Evolutionary conservation across 2,888 invertebrate species (phyloP).

Genomic region (Protonemura montana): DNA sequence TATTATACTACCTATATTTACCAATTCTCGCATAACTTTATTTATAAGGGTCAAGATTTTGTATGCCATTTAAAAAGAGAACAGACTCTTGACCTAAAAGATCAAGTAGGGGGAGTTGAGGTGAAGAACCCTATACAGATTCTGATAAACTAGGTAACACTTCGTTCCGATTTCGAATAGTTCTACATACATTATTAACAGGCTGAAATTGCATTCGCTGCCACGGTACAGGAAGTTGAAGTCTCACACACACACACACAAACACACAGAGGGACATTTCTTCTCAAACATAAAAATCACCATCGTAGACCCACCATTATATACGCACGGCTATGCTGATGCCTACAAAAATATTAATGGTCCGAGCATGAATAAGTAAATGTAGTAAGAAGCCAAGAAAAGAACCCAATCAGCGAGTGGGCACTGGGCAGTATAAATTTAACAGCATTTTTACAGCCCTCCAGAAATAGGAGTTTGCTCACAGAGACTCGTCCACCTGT

Average conservation of each 20-base stretch:
- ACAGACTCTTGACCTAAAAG: not conserved
- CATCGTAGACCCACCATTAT: not conserved
- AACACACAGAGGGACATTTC: not conserved
- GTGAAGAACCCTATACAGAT: not conserved
- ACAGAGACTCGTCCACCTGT: not conserved
- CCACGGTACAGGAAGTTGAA: not conserved
- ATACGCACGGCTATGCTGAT: not conserved
- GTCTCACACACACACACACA: not conserved
- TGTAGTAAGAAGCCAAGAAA: not conserved
- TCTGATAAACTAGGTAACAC: conserved; percentile 5
- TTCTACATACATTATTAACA: not conserved
- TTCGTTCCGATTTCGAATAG: not conserved
- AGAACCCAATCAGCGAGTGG: not conserved
- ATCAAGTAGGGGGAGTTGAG: not conserved
- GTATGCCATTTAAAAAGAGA: conserved; percentile 5
- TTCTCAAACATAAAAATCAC: not conserved
- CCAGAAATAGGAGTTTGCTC: not conserved
- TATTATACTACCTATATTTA: not conserved
- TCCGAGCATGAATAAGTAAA: conserved; percentile 4
- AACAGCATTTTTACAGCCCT: not conserved
- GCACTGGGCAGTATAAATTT: not conserved
- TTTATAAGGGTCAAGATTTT: not conserved
- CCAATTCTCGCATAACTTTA: not conserved
- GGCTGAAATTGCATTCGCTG: not conserved
- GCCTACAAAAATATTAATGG: conserved; percentile 7